Base-by-base conservation (phyloP, 2,888 invertebrate species). In the Barypeithes pellucidus region DNA sequence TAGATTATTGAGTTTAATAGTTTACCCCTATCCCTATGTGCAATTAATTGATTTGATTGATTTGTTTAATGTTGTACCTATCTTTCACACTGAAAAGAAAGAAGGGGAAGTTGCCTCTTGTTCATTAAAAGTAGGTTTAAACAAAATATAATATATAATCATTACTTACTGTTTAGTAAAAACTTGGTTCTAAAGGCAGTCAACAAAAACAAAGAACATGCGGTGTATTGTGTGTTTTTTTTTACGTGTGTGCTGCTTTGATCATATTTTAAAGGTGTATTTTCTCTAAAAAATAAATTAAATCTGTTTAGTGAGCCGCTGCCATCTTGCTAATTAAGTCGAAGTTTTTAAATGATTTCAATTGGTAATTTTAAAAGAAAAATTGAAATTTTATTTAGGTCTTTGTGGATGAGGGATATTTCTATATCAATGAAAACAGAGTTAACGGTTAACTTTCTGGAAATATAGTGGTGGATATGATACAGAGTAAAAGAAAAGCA, bases 241-340 rank as follows among this genome's bases (percentile, higher is more conserved):
- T 14, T 29, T 14, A 8, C 2, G 16, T 57, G 18, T 33, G 33
- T 33, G 54, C 54, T 33, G 54, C 54, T 57, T 33, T 57, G 16
- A 57, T 33, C 33, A 33, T 18, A 57, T 33, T 33, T 22, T 50
- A 22, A n/a, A 57, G 16, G 54, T 57, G 54, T 57, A 11, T 29
- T 57, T 57, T 24, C 16, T 57, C 54, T 57, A 57, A 57, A 57
- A 33, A 52, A n/a, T 22, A 14, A 29, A 29, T 57, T 1, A 33
- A 33, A 57, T 36, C 33, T 50, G 9, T 47, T 50, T 22, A 24
- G 33, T 3, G 54, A 33, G 54, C 33, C 50, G 50, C 50, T 50
- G 36, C 65, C 65, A 52, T 52, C 65, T 50, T 65, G 50, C 52
- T 65, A 24, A 22, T 52, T 52, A 16, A 8, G 54, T 33, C 8